Evolutionary conservation across 2,888 invertebrate genomes (phyloP), one percentile per base, ranked within the genome.

Genomic region (Acanthopleura granulata): DNA sequence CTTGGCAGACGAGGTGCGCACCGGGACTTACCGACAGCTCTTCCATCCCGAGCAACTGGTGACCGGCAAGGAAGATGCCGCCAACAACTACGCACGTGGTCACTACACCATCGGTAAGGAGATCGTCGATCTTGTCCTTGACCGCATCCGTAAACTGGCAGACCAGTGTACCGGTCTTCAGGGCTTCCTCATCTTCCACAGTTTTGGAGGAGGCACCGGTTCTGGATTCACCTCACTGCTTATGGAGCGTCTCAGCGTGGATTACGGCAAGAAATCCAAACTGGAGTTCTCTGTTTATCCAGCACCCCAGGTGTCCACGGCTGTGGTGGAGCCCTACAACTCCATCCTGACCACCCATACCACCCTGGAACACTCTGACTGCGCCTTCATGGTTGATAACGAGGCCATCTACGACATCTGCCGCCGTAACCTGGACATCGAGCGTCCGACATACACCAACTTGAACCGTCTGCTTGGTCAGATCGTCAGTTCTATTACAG

Each of bases 11-110:
- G 91, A 91, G 81, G 89, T 91, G 66, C 85, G 91, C 40, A 91
- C 91, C n/a, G 91, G 91, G 49, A 90, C 88, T 51, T 98, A 98
- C 93, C 93, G 97, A 81, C 97, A 97, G 92, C 93, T 98, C 88
- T 98, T 98, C 94, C 98, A 98, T 92, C 98, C 98, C 79, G 98
- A 98, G 92, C 98, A 98, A 92, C 93, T 98, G 91, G 97, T 97
- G 91, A 97, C 97, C 86, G 97, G 97, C 85, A 98, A 98, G 92
- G 97, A 97, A 92, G 97, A 98, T 90, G 98, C 98, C 73, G 98
- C 98, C 85, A 98, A 98, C 92, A 98, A 98, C 93, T 98, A 98
- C 84, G 98, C 98, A 79, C 94, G 98, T 88, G 98, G 98, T 79
- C 98, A 98, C 92, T 98, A 98, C 93, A 98, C 98, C 84, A 96